Evolutionary conservation across 2,888 invertebrate species (phyloP), one percentile per base, ranked within the genome.

Genomic region (Rhingia rostrata): DNA sequence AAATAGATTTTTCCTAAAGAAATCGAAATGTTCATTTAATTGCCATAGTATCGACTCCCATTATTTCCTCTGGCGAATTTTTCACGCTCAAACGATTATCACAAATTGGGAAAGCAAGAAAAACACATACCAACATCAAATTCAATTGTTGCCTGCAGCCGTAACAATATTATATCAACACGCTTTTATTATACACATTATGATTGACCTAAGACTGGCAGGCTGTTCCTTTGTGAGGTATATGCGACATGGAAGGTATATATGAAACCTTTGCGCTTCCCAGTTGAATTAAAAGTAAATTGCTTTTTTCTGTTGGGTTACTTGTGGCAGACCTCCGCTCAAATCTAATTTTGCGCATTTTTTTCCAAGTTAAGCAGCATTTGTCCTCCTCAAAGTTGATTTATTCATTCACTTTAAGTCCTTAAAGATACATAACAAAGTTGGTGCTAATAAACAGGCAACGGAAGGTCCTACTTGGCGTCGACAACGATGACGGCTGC

Each of bases 141-240:
- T 70, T 79, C 84, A 79, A 84, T 84, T 75, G 79, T 75, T 75
- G 84, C 84, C 79, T 56, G 84, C 84, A 84, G 84, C 84, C 79
- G 84, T 80, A 84, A 80, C 79, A 80, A 70, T 22, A 22, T 74
- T 80, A 66, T 80, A 75, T 74, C 80, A 74, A 84, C 84, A 80
- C 75, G 69, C 64, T 74, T 74, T 80, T 75, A 70, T 84, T 84
- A 49, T 49, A 30, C 10, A 4, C 22, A 74, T 35, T 22, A 12
- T 45, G 22, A 67, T 64, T 83, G 83, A 83, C 82, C 82, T 78
- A 43, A 53, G 43, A 73, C 22, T 22, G 22, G 63, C 32, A 51
- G 22, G 4, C 35, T 35, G n/a, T 53, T 37, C 37, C 37, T 7
- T n/a, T n/a, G 6, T 14, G 35, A 7, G 6, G 12, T 12, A 22